Conservation (phyloP, 2,113 vertebrate species). For the Halichoeres trimaculatus region DNA sequence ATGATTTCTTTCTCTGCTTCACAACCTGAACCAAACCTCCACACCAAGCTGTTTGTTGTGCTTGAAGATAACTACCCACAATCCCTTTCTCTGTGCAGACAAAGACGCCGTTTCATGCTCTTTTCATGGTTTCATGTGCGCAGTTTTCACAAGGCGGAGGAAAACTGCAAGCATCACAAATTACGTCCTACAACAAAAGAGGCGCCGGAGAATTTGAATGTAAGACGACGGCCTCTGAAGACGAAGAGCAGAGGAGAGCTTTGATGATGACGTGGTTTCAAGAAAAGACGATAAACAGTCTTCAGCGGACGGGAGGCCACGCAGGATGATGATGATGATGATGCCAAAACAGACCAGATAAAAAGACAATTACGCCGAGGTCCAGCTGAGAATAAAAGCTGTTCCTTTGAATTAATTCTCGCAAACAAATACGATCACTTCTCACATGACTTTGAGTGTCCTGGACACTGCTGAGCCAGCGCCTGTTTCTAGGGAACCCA, state of each 20-base stretch:
- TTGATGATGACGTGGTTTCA: constrained; percentile 33
- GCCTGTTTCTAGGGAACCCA: constrained; percentile 46
- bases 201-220: not conserved
- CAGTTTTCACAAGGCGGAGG: constrained; percentile 6
- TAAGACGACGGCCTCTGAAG: constrained; percentile 2
- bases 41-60: constrained; percentile 10
- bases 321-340: constrained; percentile 18
- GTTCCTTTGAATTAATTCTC: too few relatives aligned
- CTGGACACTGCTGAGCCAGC: constrained; percentile 18
- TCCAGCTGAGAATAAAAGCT: not conserved
- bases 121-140: constrained; percentile 9
- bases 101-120: constrained; percentile 4
- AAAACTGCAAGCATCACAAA: constrained; percentile 8
- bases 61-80: constrained; percentile 12
- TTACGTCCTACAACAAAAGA: constrained; percentile 5
- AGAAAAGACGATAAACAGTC: constrained; percentile 37
- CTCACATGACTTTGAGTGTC: too few relatives aligned
- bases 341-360: constrained; percentile 13
- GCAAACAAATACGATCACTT: constrained; percentile 33
- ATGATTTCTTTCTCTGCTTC: not conserved
- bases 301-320: constrained; percentile 12
- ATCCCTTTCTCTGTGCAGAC: constrained; percentile 16
- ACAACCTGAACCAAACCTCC: constrained; percentile 1
- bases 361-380: constrained; percentile 1
- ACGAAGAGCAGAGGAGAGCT: not conserved